phyloP scores from a whole-genome alignment of 2,797 vertebrate genomes.

The Coccyzus lansbergi region DNA sequence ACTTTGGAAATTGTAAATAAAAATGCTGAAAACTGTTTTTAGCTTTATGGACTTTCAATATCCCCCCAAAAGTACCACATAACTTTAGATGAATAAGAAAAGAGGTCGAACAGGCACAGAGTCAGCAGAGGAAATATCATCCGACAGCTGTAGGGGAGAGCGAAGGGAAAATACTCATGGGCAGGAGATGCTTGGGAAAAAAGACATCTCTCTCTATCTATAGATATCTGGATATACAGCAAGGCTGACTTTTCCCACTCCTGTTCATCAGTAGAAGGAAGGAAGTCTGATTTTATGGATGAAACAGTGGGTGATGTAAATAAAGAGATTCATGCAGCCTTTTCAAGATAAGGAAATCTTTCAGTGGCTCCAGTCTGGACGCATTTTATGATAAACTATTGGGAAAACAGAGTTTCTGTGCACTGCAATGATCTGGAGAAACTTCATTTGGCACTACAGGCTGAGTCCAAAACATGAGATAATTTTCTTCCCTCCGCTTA shows the following conservation, averaged over 20 bases:
- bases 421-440: constrained; percentile 5
- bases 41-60: constrained; percentile 12
- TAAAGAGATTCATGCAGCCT: constrained; percentile 37
- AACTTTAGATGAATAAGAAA: constrained; percentile 13
- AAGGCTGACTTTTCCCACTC: constrained; percentile 29
- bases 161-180: constrained; percentile 32
- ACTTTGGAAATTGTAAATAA: constrained; percentile 16
- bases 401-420: constrained; percentile 36
- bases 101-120: constrained; percentile 23
- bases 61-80: background rate
- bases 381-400: constrained; percentile 33
- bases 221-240: constrained; percentile 7
- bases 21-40: background rate
- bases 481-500: background rate
- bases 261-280: constrained; percentile 33
- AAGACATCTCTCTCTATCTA: background rate
- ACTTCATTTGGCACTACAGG: constrained; percentile 13
- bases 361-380: constrained; percentile 55
- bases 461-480: background rate
- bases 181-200: constrained; percentile 30
- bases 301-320: constrained; percentile 40
- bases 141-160: constrained; percentile 25
- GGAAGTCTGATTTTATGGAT: constrained; percentile 46
- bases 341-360: constrained; percentile 55
- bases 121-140: constrained; percentile 58